These are phyloP conservation scores for Apotomis betuletana DNA, from an alignment of 2,888 invertebrate genomes.

Conservation along the genomic window DNA sequence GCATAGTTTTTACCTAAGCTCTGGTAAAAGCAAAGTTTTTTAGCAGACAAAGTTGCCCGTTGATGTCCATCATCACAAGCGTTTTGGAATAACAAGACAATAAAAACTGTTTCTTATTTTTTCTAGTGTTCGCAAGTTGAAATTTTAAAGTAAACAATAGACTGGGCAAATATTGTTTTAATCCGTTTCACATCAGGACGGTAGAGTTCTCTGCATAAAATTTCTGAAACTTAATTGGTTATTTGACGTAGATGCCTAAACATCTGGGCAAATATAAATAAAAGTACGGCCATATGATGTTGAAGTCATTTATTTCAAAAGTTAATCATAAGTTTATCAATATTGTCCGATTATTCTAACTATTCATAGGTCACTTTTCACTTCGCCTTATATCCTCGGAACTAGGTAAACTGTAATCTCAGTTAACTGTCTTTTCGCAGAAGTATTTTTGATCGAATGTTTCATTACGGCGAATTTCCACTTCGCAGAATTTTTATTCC, in stretches of 20 bases:
- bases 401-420: neutral
- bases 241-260: slow-evolving; percentile 3
- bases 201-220: neutral
- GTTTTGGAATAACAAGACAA: too few relatives aligned
- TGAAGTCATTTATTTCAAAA: slow-evolving; percentile 27
- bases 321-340: slow-evolving; percentile 26
- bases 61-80: too few relatives aligned
- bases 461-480: too few relatives aligned
- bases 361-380: slow-evolving; percentile 13
- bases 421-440: neutral
- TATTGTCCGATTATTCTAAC: slow-evolving; percentile 14
- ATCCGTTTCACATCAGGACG: too few relatives aligned
- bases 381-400: slow-evolving; percentile 3
- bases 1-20: too few relatives aligned
- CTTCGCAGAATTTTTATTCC: too few relatives aligned
- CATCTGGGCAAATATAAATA: slow-evolving; percentile 24
- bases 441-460: too few relatives aligned
- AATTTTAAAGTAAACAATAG: too few relatives aligned
- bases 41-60: too few relatives aligned
- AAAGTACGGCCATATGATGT: slow-evolving; percentile 10
- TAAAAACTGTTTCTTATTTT: too few relatives aligned
- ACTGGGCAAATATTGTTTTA: neutral
- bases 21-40: too few relatives aligned
- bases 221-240: neutral
- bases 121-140: too few relatives aligned